These are phyloP conservation scores for Ichneumoninae sp. DNA, from an alignment of 2,888 invertebrate species.

Conservation along the genomic window DNA sequence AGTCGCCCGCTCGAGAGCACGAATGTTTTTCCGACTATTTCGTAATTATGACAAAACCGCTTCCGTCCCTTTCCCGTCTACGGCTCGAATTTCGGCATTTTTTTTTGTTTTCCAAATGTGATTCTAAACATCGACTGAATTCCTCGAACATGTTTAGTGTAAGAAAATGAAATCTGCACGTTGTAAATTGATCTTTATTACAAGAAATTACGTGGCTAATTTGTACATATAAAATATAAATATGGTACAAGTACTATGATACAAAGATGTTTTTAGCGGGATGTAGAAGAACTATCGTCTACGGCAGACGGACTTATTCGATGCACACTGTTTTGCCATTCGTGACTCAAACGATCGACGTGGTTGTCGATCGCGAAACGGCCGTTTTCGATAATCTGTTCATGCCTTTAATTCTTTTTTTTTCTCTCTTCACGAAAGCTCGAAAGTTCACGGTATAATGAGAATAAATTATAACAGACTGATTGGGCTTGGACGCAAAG, in stretches of 20 bases:
- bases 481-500: conserved; percentile 45
- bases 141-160: not conserved
- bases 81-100: not conserved
- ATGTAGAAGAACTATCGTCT: conserved; percentile 72
- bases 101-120: not conserved
- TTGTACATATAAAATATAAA: conserved; percentile 85
- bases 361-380: conserved; percentile 33
- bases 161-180: conserved; percentile 70
- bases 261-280: conserved; percentile 79
- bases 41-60: not conserved
- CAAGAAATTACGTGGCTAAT: conserved; percentile 84
- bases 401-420: conserved; percentile 26
- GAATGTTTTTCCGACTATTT: conserved; percentile 19
- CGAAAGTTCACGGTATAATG: conserved; percentile 47
- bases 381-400: conserved; percentile 44
- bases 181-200: conserved; percentile 84
- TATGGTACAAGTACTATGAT: conserved; percentile 83
- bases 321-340: conserved; percentile 62
- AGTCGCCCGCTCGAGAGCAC: conserved; percentile 6
- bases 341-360: conserved; percentile 27
- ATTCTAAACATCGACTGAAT: not conserved
- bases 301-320: conserved; percentile 64
- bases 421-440: conserved; percentile 47
- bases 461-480: conserved; percentile 55
- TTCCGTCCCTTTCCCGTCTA: not conserved